These are phyloP conservation scores for Dendroctonus ponderosae DNA, from an alignment of 1,140 invertebrate genomes.

Conservation along the genomic window DNA sequence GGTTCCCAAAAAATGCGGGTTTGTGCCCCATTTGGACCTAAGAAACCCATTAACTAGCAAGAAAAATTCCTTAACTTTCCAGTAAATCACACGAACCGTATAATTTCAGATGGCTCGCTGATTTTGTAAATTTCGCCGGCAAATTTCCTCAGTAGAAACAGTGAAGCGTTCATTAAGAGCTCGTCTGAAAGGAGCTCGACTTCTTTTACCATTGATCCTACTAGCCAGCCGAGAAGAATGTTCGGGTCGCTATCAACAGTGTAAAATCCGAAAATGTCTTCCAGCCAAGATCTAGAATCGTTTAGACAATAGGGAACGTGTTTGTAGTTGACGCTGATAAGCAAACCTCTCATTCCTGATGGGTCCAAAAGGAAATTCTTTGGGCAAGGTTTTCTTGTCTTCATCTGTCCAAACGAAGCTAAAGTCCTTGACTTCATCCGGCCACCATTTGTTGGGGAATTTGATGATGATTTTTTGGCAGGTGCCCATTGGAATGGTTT, in stretches of 20 bases:
- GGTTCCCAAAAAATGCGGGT: constrained; percentile 67
- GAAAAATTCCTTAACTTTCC: constrained; percentile 3
- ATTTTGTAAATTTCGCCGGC: constrained; percentile 54
- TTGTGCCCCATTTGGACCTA: constrained; percentile 67
- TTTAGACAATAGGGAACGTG: background rate
- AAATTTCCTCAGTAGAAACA: constrained; percentile 54
- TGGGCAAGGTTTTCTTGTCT: constrained; percentile 46
- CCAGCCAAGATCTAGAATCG: constrained; percentile 42
- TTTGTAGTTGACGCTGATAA: background rate
- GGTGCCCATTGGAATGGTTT: constrained; percentile 67
- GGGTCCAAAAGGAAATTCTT: constrained; percentile 22
- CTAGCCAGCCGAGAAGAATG: constrained; percentile 61
- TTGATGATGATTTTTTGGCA: constrained; percentile 76
- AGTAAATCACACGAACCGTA: constrained; percentile 38
- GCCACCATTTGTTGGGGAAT: constrained; percentile 65
- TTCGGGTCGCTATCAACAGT: constrained; percentile 53
- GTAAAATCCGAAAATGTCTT: constrained; percentile 59
- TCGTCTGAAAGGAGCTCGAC: constrained; percentile 57
- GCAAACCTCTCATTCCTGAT: constrained; percentile 19
- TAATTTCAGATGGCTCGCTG: constrained; percentile 52
- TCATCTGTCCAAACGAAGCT: constrained; percentile 57
- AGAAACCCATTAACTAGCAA: background rate
- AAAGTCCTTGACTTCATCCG: constrained; percentile 48
- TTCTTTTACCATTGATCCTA: constrained; percentile 54
- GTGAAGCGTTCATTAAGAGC: constrained; percentile 52